phyloP scores from a whole-genome alignment of 1,140 invertebrate genomes.

The Pantala flavescens region DNA sequence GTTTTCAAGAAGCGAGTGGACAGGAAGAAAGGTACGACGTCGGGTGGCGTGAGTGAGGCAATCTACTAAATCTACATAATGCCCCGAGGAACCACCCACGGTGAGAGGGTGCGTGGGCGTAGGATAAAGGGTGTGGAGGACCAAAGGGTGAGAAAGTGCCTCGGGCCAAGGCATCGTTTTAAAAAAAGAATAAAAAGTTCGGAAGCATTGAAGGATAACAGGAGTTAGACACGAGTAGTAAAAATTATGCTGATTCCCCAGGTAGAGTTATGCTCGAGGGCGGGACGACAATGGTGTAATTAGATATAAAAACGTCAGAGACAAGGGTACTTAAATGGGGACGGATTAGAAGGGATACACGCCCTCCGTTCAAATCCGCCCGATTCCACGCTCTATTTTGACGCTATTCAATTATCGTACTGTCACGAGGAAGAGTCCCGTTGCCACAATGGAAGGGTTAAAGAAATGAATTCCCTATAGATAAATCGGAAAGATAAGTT shows the following conservation, averaged over 20 bases:
- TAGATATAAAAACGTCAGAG: background rate
- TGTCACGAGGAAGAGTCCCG: too few relatives aligned
- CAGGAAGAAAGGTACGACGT: background rate
- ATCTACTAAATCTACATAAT: constrained; percentile 4
- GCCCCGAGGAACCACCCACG: background rate
- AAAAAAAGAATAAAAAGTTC: background rate
- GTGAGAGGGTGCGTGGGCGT: background rate
- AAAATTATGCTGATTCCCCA: constrained; percentile 1
- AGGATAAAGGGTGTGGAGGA: background rate
- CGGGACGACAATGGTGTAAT: background rate
- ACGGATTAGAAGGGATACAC: too few relatives aligned
- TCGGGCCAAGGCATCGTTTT: too few relatives aligned
- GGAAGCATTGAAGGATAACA: constrained; percentile 1
- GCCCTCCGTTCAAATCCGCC: too few relatives aligned
- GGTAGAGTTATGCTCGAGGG: background rate
- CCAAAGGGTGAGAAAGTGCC: background rate
- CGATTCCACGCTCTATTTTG: too few relatives aligned
- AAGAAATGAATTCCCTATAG: too few relatives aligned
- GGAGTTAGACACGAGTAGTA: background rate
- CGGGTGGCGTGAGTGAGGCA: background rate
- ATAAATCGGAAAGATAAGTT: too few relatives aligned
- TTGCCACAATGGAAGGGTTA: too few relatives aligned
- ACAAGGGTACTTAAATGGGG: too few relatives aligned
- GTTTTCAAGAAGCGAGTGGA: background rate
- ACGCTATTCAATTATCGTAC: too few relatives aligned